These are phyloP conservation scores for Plumapathes pennacea DNA, from an alignment of 92 coral and sea anemone genomes.

Conservation along the genomic window DNA sequence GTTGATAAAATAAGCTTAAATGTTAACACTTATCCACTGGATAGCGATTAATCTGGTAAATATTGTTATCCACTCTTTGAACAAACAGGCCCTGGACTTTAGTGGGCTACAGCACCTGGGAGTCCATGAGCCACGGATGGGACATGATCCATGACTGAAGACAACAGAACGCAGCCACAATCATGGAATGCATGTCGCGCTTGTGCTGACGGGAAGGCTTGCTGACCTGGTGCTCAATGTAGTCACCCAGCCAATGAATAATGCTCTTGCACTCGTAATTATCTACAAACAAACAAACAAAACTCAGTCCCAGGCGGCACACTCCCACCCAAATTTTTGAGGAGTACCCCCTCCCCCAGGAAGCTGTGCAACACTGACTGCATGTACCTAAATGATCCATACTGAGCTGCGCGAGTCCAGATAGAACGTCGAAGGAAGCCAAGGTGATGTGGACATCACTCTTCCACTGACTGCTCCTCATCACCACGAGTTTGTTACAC, in stretches of 20 bases:
- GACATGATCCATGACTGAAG: constrained; percentile 93
- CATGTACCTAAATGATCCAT: constrained; percentile 61
- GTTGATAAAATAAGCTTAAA: too few species aligned
- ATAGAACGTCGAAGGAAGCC: constrained; percentile 84
- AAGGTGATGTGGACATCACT: constrained; percentile 87
- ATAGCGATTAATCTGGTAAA: too few species aligned
- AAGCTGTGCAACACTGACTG: not conserved
- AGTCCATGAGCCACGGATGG: constrained; percentile 87
- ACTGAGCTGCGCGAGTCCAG: constrained; percentile 81
- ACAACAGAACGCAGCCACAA: constrained; percentile 90
- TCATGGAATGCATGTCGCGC: constrained; percentile 97
- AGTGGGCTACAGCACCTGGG: too few species aligned
- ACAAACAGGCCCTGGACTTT: too few species aligned
- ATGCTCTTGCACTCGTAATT: constrained; percentile 86
- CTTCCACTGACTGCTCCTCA: constrained; percentile 94
- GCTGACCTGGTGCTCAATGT: constrained; percentile 90
- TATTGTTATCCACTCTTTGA: too few species aligned
- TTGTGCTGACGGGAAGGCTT: constrained; percentile 94
- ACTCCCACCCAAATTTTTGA: too few species aligned
- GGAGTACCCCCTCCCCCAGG: not conserved
- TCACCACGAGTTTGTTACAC: constrained; percentile 87
- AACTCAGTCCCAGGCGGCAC: too few species aligned
- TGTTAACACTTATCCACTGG: too few species aligned
- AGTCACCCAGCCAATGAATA: constrained; percentile 95
- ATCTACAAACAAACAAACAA: constrained; percentile 39